Base-by-base conservation (phyloP, 1,140 invertebrate species). In the Magallana ariakensis region DNA sequence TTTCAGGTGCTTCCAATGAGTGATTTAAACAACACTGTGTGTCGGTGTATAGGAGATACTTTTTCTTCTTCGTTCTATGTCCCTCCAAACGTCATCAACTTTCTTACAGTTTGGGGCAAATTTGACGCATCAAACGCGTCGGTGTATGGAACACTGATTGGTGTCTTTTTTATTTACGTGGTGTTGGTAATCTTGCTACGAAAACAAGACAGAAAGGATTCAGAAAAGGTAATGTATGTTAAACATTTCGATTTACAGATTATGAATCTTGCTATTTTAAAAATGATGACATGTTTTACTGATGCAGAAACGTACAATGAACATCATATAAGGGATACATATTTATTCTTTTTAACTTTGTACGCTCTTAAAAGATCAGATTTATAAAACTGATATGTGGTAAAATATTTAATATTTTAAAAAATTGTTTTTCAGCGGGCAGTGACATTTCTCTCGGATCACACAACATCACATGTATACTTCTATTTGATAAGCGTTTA, bases 71-170 rank as follows among this genome's bases (percentile, higher is more conserved):
- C 89, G 2, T 95, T 95, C 85, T 94, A 95, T 87, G 93, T 95
- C 0, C 92, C 93, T 57, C 95, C 95, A 2, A 96, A 96, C 87
- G 93, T 94, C 1, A 95, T 96, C 10, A 95, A 96, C 89, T 96
- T 96, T 89, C 90, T 85, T 15, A 95, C 95, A 81, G 95, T 96
- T 0, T 95, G 95, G 89, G 87, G 85, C 5, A 91, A 91, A 70
- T 92, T 93, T 58, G 90, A 91, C 19, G 46, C 66, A 58, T 88
- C 90, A 60, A 92, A 92, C 80, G 90, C 91, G 8, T 90, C 92
- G 4, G 91, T 93, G 10, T 93, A 93, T 80, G 89, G 84, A 1
- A 95, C 94, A 2, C 93, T 95, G 22, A 94, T 95, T 80, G 89
- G 93, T 15, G 93, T 95, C 9, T 85, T 95, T 58, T 84, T 91